Evolutionary conservation across 2,797 vertebrate species (phyloP).

Genomic region (Gymnoscopelus braueri): DNA sequence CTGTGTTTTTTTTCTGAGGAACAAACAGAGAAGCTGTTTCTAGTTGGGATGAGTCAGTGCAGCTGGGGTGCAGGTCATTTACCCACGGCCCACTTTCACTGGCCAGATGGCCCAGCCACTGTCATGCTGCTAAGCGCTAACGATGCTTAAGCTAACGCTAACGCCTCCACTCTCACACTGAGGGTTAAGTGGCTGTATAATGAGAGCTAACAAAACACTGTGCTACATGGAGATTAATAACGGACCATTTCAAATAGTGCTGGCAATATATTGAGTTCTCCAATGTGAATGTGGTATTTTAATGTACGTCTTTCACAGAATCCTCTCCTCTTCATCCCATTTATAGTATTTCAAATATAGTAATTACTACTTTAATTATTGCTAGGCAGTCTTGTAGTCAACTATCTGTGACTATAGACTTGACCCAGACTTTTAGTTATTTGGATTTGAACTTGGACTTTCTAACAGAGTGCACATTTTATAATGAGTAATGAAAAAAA

Average conservation of each 20-base stretch:
- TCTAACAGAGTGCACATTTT: no score
- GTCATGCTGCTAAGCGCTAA: conserved; percentile 62
- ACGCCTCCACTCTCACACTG: conserved; percentile 14
- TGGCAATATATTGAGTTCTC: not conserved
- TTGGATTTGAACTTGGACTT: no score
- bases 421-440: no score
- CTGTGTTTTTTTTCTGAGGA: conserved; percentile 54
- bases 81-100: conserved; percentile 70
- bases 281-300: not conserved
- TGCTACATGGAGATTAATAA: conserved; percentile 1
- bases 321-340: no score
- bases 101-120: conserved; percentile 72
- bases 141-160: conserved; percentile 49
- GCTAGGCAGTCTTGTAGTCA: no score
- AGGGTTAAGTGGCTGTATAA: conserved; percentile 7
- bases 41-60: conserved; percentile 74
- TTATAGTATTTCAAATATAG: no score
- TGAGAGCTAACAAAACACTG: not conserved
- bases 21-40: conserved; percentile 70
- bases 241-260: not conserved
- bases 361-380: no score
- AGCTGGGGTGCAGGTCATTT: conserved; percentile 79
- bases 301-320: not conserved
- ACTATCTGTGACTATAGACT: no score
- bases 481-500: no score